Conservation (phyloP, 2,888 invertebrate genomes). For the Mesorhabditis sp. region DNA sequence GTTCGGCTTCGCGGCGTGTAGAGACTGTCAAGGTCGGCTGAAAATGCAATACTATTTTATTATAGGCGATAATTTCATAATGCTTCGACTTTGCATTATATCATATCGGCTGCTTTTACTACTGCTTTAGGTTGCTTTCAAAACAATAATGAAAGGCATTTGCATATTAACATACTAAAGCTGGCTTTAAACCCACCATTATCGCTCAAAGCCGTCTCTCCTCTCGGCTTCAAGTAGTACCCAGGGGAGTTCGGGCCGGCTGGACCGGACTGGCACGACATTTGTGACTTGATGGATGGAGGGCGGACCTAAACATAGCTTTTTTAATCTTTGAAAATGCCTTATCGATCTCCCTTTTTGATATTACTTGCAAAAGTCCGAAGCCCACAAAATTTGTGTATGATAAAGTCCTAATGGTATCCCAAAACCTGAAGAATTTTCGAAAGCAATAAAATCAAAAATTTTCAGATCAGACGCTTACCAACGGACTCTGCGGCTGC, state of each 20-base stretch:
- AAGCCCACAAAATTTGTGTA: too few relatives aligned
- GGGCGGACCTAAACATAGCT: constrained; percentile 42
- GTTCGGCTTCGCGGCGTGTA: constrained; percentile 43
- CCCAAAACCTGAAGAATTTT: too few relatives aligned
- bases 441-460: too few relatives aligned
- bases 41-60: too few relatives aligned
- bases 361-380: not conserved
- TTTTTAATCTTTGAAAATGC: not conserved
- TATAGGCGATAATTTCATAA: too few relatives aligned
- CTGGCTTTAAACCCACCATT: constrained; percentile 33
- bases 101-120: too few relatives aligned
- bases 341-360: not conserved
- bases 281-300: constrained; percentile 55
- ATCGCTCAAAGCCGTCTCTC: constrained; percentile 52
- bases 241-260: constrained; percentile 56
- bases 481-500: constrained; percentile 54
- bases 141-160: too few relatives aligned
- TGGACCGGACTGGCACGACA: constrained; percentile 54
- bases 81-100: too few relatives aligned
- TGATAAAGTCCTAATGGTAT: too few relatives aligned
- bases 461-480: too few relatives aligned
- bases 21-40: constrained; percentile 28
- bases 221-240: constrained; percentile 46
- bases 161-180: too few relatives aligned
- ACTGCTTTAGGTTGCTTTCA: constrained; percentile 9